A percentile compares a stretch with the other conserved stretches of the same genome.
Conservation (phyloP, 2,888 invertebrate species). For the Antheraea yamamai region DNA sequence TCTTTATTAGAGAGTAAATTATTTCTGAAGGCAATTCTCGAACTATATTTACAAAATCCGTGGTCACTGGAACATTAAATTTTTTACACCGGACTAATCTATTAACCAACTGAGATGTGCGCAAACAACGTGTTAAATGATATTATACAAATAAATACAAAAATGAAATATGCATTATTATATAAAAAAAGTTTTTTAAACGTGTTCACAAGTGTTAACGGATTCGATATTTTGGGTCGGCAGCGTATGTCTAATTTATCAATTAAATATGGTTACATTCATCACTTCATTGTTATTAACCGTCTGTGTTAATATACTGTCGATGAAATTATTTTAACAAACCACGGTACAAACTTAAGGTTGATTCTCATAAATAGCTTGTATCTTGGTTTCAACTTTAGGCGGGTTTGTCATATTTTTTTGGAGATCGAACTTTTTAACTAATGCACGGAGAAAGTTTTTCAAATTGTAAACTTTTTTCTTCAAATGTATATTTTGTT, state of each 20-base stretch:
- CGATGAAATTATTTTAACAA: neutral
- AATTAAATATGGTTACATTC: neutral
- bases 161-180: too few species aligned
- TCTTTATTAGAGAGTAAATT: neutral
- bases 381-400: neutral
- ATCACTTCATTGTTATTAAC: neutral
- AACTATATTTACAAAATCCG: neutral
- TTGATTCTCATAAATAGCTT: neutral
- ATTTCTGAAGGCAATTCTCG: neutral
- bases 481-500: constrained; percentile 11
- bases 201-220: too few species aligned
- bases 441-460: neutral
- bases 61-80: neutral
- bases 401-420: neutral
- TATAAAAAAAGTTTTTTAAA: too few species aligned
- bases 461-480: neutral
- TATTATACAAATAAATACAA: too few species aligned
- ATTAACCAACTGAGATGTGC: neutral
- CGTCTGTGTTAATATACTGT: neutral
- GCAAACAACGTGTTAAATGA: too few species aligned
- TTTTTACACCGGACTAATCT: neutral
- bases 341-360: neutral
- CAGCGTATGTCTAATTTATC: neutral
- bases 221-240: too few species aligned
- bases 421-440: constrained; percentile 3